Percentiles rank a stretch among this genome's conserved stretches.
phyloP scores from a whole-genome alignment of 2,797 vertebrate genomes.

The Gastrophryne carolinensis region DNA sequence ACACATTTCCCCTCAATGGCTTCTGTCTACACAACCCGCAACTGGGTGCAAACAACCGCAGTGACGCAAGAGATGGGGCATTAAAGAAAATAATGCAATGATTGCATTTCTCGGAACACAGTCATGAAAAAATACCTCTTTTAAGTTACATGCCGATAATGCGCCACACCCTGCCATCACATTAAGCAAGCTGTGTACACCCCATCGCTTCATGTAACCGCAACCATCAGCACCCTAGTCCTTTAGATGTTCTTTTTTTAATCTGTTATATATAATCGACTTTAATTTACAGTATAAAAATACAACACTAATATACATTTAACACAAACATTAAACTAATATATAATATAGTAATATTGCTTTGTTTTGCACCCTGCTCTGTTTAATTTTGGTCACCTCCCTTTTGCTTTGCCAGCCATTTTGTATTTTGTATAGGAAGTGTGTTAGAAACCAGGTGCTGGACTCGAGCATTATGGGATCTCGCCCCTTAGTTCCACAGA shows the following conservation, averaged over 20 bases:
- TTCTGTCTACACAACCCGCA: background rate
- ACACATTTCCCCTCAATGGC: background rate
- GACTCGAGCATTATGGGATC: too few species aligned
- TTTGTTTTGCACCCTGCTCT: too few species aligned
- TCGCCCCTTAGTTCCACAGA: too few species aligned
- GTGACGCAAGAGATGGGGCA: slow-evolving; percentile 21
- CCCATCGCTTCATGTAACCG: background rate
- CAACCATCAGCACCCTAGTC: background rate
- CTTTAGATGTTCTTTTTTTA: too few species aligned
- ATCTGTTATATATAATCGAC: too few species aligned
- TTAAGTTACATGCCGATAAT: background rate
- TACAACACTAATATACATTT: too few species aligned
- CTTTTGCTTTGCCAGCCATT: too few species aligned
- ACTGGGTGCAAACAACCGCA: slow-evolving; percentile 14
- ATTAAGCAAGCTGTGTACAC: background rate
- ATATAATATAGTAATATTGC: too few species aligned
- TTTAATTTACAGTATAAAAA: background rate
- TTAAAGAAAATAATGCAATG: background rate
- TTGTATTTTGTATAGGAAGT: too few species aligned
- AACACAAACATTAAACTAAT: too few species aligned
- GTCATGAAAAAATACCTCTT: background rate
- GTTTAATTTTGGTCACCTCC: too few species aligned
- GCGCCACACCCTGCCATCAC: slow-evolving; percentile 10
- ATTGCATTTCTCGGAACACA: slow-evolving; percentile 31
- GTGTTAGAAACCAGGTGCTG: too few species aligned